These are phyloP conservation scores for Gopherus flavomarginatus DNA, from an alignment of 2,113 vertebrate genomes.

Conservation along the genomic window DNA sequence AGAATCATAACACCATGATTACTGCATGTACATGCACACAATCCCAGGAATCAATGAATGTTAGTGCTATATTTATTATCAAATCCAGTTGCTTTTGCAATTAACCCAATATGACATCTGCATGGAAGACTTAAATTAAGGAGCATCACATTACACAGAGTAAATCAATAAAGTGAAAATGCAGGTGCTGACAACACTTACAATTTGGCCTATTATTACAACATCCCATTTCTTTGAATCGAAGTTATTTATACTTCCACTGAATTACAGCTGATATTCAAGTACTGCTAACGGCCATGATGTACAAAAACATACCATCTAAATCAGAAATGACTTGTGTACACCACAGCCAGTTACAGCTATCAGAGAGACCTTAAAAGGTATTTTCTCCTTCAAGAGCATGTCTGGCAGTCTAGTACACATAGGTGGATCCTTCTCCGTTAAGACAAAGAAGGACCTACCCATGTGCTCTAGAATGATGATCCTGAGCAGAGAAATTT, in stretches of 20 bases:
- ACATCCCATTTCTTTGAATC: constrained; percentile 47
- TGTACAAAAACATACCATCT: constrained; percentile 31
- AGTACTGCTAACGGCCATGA: constrained; percentile 37
- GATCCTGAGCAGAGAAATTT: background rate
- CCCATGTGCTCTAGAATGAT: background rate
- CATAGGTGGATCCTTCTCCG: background rate
- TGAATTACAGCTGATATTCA: constrained; percentile 50
- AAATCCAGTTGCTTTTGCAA: constrained; percentile 76
- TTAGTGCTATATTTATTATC: constrained; percentile 60
- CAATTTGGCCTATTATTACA: constrained; percentile 56
- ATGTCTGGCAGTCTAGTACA: background rate
- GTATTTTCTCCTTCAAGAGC: constrained; percentile 28
- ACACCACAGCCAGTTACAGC: constrained; percentile 20
- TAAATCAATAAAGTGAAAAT: constrained; percentile 73
- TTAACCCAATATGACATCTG: constrained; percentile 74
- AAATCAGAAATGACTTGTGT: constrained; percentile 10
- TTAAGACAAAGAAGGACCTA: background rate
- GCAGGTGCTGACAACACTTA: constrained; percentile 59
- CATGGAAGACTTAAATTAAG: constrained; percentile 76
- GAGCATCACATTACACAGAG: constrained; percentile 62
- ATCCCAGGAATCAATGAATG: constrained; percentile 64
- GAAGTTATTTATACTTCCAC: constrained; percentile 19
- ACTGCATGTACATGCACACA: constrained; percentile 27
- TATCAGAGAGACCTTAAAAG: constrained; percentile 26
- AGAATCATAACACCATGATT: constrained; percentile 49